Evolutionary conservation across 2,797 vertebrate species (phyloP).

Genomic region (Naso thynnoides): DNA sequence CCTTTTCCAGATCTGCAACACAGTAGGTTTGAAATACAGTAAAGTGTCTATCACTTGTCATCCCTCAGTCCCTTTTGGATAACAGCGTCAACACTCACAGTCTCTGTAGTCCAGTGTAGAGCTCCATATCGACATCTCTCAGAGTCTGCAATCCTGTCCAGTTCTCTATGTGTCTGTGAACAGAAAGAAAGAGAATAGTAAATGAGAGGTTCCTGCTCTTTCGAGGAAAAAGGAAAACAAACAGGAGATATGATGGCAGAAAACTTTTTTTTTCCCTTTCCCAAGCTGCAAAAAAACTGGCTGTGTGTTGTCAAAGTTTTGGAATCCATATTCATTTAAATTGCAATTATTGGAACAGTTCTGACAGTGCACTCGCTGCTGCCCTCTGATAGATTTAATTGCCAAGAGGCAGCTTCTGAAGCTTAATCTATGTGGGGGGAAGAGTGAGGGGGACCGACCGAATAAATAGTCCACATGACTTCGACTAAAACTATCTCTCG

Average conservation of each 20-base stretch:
- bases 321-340: conserved; percentile 78
- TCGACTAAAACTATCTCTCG: conserved; percentile 47
- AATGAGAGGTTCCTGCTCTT: conserved; percentile 52
- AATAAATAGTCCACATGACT: conserved; percentile 68
- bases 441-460: conserved; percentile 43
- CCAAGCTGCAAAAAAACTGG: conserved; percentile 59
- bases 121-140: conserved; percentile 97
- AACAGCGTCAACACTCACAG: conserved; percentile 89
- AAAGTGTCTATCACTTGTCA: conserved; percentile 24
- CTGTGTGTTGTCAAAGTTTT: conserved; percentile 66
- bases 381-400: conserved; percentile 81
- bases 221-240: conserved; percentile 39
- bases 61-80: conserved; percentile 17
- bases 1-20: conserved; percentile 34
- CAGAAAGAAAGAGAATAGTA: conserved; percentile 60
- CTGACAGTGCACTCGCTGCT: conserved; percentile 71
- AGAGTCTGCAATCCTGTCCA: conserved; percentile 96
- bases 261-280: conserved; percentile 32
- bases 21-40: conserved; percentile 30
- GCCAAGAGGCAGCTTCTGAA: conserved; percentile 70
- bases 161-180: conserved; percentile 97
- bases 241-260: conserved; percentile 21
- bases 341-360: conserved; percentile 76
- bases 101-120: conserved; percentile 96
- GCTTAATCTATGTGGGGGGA: conserved; percentile 69